These are phyloP conservation scores for Ispidina picta DNA, from an alignment of 2,797 vertebrate genomes.

Conservation along the genomic window DNA sequence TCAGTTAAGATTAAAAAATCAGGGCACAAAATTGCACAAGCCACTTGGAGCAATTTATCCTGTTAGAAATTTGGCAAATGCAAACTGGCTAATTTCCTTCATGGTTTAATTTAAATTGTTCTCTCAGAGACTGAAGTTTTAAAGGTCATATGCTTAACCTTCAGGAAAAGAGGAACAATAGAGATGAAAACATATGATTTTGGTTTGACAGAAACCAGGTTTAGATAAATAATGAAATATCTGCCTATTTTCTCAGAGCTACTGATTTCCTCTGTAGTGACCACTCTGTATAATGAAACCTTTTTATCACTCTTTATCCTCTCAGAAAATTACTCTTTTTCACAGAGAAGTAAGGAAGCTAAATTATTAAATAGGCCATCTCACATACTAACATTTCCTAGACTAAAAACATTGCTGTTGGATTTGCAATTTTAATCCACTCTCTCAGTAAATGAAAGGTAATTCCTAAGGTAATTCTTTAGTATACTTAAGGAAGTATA, in stretches of 20 bases:
- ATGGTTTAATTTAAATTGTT: not conserved
- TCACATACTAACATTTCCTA: not conserved
- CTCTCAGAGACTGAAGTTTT: not conserved
- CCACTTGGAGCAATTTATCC: not conserved
- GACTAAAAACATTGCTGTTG: not conserved
- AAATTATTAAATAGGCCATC: not conserved
- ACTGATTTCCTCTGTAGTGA: not conserved
- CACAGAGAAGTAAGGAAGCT: not conserved
- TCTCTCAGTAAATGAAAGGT: not conserved
- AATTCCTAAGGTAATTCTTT: not conserved
- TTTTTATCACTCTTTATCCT: not conserved
- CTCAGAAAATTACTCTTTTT: not conserved
- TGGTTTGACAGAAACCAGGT: not conserved
- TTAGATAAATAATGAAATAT: not conserved
- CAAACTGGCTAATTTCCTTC: not conserved
- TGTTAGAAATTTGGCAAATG: not conserved
- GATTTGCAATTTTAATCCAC: constrained; percentile 8
- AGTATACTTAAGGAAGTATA: not conserved
- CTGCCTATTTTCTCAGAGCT: not conserved
- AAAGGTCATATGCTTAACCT: not conserved
- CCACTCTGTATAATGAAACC: not conserved
- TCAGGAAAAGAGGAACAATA: not conserved
- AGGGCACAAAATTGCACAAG: not conserved
- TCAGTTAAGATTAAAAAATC: not conserved
- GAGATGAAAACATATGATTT: not conserved